These are phyloP conservation scores for Hydrolagus affinis DNA, from an alignment of 2,113 vertebrate genomes.

Conservation along the genomic window DNA sequence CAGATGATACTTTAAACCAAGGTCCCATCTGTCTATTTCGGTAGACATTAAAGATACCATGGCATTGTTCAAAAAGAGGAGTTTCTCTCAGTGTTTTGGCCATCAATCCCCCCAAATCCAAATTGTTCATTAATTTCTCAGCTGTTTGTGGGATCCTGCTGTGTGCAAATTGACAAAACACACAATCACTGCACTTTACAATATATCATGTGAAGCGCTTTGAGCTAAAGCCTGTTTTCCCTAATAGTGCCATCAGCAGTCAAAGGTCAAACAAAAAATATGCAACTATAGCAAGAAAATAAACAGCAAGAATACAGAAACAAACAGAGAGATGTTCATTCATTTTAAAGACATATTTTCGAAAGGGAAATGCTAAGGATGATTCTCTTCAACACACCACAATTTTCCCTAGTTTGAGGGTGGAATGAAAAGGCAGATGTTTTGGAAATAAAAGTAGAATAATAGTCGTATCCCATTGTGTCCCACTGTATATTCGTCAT, in stretches of 20 bases:
- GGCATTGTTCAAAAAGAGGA: no score
- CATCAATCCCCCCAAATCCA: no score
- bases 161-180: no score
- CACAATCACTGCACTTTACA: no score
- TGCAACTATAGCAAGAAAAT: background rate
- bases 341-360: background rate
- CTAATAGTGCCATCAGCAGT: conserved; percentile 12
- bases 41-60: no score
- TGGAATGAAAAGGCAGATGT: background rate
- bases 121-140: no score
- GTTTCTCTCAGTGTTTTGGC: no score
- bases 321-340: background rate
- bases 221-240: background rate
- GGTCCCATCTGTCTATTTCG: no score
- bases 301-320: background rate
- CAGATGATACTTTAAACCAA: no score
- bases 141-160: no score
- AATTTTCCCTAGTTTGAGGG: background rate
- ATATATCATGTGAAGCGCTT: no score
- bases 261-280: background rate
- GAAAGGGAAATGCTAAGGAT: background rate
- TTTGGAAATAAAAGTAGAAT: background rate
- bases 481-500: background rate
- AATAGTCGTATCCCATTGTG: background rate
- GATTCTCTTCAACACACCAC: background rate